phyloP scores from a whole-genome alignment of 2,888 invertebrate species.

The Deroplatys truncata region DNA sequence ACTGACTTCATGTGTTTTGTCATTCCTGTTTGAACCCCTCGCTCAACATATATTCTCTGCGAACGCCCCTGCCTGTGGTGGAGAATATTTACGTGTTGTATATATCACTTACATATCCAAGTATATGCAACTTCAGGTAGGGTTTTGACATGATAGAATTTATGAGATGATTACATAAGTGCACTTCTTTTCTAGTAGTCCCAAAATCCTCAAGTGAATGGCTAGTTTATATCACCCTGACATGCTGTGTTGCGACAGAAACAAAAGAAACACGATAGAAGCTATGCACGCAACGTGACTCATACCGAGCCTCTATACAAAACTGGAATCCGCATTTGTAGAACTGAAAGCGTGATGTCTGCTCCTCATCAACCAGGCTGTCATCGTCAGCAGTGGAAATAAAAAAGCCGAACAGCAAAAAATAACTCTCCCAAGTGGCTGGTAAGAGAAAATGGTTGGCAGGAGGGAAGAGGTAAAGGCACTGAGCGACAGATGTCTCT shows the following conservation, averaged over 20 bases:
- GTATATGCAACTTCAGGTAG: too few species aligned
- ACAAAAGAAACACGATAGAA: neutral
- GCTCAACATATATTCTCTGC: too few species aligned
- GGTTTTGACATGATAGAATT: too few species aligned
- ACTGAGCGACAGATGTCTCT: slow-evolving; percentile 10
- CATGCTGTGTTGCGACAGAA: neutral
- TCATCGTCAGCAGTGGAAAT: neutral
- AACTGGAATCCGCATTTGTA: neutral
- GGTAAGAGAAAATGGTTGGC: neutral
- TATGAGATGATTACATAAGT: too few species aligned
- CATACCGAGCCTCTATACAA: neutral
- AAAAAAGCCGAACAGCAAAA: neutral
- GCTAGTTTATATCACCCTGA: neutral
- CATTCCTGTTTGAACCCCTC: too few species aligned
- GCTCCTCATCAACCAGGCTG: neutral
- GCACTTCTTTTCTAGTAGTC: too few species aligned
- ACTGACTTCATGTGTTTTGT: too few species aligned
- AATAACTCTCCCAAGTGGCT: neutral
- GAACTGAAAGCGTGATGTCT: neutral
- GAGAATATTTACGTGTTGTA: too few species aligned
- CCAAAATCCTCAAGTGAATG: too few species aligned
- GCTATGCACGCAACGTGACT: neutral
- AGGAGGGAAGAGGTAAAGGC: neutral
- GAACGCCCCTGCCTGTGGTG: too few species aligned
- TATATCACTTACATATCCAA: too few species aligned